Evolutionary conservation across 2,888 invertebrate genomes (phyloP), one percentile per base, ranked within the genome.

Genomic region (Podabrus alpinus): DNA sequence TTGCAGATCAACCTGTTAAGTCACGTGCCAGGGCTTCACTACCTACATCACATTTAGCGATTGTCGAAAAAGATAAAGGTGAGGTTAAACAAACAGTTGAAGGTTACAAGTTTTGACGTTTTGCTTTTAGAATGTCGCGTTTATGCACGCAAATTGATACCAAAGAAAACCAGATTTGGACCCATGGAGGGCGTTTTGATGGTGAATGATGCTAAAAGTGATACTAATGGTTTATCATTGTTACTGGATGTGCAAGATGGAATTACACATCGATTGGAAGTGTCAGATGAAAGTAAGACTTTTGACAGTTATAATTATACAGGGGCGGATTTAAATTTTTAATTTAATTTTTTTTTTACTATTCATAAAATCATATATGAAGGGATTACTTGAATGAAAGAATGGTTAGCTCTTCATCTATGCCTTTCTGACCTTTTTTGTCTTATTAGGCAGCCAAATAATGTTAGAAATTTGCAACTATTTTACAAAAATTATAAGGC

Each of bases 11-110:
- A 78, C 91, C 92, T 15, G 92, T 94, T 68, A 91, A 92, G 72
- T 92, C 94, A 3, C 89, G 95, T 74, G 95, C 95, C 2, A 89
- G 93, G 84, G 94, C 95, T n/a, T 93, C 94, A 78, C 88, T 95
- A 69, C 95, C 96, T 11, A 89, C 90, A 45, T 88, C 90, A 2
- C 91, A 94, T 84, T 89, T 93, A 76, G 87, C 88, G 24, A 89
- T 92, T 77, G 88, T 88, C 75, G 90, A 90, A 84, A 83, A 90
- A 59, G 80, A 69, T 74, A 82, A 84, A 77, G 85, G 86, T 86
- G 82, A 72, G 77, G n/a, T 45, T 45, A n/a, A 45, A 45, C n/a
- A 11, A 45, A 1, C n/a, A 7, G n/a, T 45, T 5, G 7, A 0
- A n/a, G 9, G n/a, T 45, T n/a, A n/a, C 13, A 7, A n/a, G 0